Evolutionary conservation across 2,797 vertebrate species (phyloP), one percentile per base, ranked within the genome.

Genomic region (Coendou prehensilis): DNA sequence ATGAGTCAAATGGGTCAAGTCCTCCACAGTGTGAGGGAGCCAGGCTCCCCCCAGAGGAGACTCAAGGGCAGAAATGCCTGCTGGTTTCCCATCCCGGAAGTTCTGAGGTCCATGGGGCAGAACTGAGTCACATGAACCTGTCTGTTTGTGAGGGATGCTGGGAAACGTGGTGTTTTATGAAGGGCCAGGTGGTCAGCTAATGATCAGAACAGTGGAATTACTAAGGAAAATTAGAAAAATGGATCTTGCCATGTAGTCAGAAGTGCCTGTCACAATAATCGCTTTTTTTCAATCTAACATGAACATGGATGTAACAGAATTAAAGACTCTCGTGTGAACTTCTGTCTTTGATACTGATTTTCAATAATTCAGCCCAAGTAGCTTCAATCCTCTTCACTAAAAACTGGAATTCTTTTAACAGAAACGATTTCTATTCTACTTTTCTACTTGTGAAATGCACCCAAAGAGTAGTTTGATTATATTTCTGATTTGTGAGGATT

Each of bases 21-120:
- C 28, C 8, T 1, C 26, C 9, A 1, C 4, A 13, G 9, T 41
- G 0, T 33, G 9, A 20, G 14, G 22, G 61, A 23, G 4, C 45
- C 0, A 4, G 11, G 22, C 33, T 88, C 50, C 50, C 9, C 22
- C 30, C 22, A 28, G 33, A 78, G 30, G 17, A 82, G 2, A 13
- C 26, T 23, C 17, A 1, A 4, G n/a, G 33, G 7, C 10, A 26
- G 61, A 11, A 10, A 26, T 0, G 41, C 47, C 50, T 76, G n/a
- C 69, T 18, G 52, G 45, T 22, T 23, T 52, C n/a, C 7, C 69
- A 13, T 6, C 20, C 30, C 30, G 13, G 30, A 10, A 5, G 69
- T 63, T 52, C 13, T 4, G 52, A 28, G 30, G 47, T n/a, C 13
- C 2, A 0, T 10, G 33, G 17, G 13, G 50, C 30, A 61, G 63